Percentiles rank a stretch among this genome's conserved stretches.
These are phyloP conservation scores for Drosophila ezoana DNA, from an alignment of 2,888 invertebrate species.

Conservation along the genomic window DNA sequence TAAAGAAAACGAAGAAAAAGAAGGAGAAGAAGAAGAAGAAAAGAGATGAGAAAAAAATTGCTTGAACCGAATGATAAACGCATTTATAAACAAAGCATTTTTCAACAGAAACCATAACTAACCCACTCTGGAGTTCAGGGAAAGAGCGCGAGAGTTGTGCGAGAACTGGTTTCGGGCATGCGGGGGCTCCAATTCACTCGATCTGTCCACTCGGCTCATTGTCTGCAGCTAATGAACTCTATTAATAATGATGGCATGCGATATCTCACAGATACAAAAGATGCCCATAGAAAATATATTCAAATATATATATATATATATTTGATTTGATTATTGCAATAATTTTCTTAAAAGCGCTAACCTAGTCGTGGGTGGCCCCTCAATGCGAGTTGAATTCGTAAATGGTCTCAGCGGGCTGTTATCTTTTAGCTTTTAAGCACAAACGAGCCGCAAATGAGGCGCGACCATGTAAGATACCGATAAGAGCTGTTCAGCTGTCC, in stretches of 20 bases:
- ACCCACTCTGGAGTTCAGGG: slow-evolving; percentile 39
- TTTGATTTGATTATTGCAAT: slow-evolving; percentile 55
- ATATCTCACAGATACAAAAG: slow-evolving; percentile 33
- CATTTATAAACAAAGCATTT: slow-evolving; percentile 73
- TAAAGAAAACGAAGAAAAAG: slow-evolving; percentile 33
- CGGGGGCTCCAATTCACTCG: slow-evolving; percentile 17
- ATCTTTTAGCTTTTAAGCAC: slow-evolving; percentile 24
- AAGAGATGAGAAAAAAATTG: slow-evolving; percentile 16
- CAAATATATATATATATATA: slow-evolving; percentile 8
- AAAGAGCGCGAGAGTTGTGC: slow-evolving; percentile 5
- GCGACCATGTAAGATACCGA: slow-evolving; percentile 36
- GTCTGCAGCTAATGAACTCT: slow-evolving; percentile 60
- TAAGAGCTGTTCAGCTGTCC: slow-evolving; percentile 20
- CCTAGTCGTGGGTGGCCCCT: slow-evolving; percentile 44
- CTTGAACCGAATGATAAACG: slow-evolving; percentile 50
- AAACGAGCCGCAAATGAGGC: slow-evolving; percentile 51
- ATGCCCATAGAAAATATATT: slow-evolving; percentile 1
- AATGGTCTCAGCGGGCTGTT: slow-evolving; percentile 12
- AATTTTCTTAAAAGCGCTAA: slow-evolving; percentile 17
- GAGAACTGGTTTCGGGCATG: slow-evolving; percentile 31
- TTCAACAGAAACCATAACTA: slow-evolving; percentile 61
- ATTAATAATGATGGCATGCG: slow-evolving; percentile 51
- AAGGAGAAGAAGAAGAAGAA: neutral
- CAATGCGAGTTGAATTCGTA: slow-evolving; percentile 10
- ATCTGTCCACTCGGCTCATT: slow-evolving; percentile 27